Percentiles rank a stretch among this genome's conserved stretches.
These are phyloP conservation scores for Nasonia oneida DNA, from an alignment of 2,888 invertebrate genomes.

Conservation along the genomic window DNA sequence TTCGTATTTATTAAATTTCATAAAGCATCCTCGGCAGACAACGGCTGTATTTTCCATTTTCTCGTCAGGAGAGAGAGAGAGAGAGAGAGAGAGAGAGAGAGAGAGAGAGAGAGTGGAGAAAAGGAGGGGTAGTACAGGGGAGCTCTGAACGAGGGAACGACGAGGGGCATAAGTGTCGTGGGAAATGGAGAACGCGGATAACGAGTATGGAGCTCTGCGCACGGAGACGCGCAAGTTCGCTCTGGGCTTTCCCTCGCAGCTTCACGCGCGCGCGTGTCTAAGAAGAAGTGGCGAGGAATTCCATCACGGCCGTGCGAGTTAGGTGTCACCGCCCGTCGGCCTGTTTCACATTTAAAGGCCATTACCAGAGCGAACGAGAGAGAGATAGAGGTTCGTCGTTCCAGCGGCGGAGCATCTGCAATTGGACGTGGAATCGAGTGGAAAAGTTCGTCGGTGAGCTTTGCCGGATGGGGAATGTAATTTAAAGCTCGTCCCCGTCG, in stretches of 20 bases:
- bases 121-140: conserved; percentile 18
- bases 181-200: conserved; percentile 68
- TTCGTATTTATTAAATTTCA: conserved; percentile 78
- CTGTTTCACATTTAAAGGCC: conserved; percentile 74
- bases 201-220: conserved; percentile 67
- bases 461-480: conserved; percentile 53
- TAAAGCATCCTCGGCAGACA: conserved; percentile 68
- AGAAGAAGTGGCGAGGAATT: conserved; percentile 52
- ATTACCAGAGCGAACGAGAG: conserved; percentile 62
- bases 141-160: conserved; percentile 23
- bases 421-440: conserved; percentile 61
- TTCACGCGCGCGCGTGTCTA: not conserved
- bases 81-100: conserved; percentile 9
- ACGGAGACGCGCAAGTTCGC: not conserved
- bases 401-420: conserved; percentile 58
- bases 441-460: conserved; percentile 54
- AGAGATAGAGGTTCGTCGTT: conserved; percentile 3
- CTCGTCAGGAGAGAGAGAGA: conserved; percentile 65
- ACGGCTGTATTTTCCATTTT: conserved; percentile 77
- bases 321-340: conserved; percentile 72
- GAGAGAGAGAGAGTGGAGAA: conserved; percentile 44
- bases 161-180: conserved; percentile 65
- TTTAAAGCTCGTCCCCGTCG: conserved; percentile 53
- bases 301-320: conserved; percentile 63
- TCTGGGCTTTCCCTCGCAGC: not conserved